Conservation (phyloP, 2,113 vertebrate genomes). For the Lepus europaeus region DNA sequence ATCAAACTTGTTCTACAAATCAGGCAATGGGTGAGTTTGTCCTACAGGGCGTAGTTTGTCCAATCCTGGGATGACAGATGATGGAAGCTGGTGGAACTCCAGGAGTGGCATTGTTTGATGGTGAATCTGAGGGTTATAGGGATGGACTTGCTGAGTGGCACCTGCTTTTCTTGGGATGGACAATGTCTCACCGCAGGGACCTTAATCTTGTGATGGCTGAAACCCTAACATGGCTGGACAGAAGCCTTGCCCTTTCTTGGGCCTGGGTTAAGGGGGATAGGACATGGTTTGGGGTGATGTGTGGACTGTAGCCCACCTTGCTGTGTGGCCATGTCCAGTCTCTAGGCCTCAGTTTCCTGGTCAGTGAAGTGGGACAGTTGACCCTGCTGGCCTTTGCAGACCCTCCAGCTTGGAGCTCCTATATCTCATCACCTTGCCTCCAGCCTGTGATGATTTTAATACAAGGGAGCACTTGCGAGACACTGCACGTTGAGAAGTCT, state of each 20-base stretch:
- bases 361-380: background rate
- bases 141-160: background rate
- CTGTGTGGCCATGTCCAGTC: background rate
- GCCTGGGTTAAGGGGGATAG: background rate
- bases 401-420: background rate
- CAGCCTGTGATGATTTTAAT: background rate
- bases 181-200: background rate
- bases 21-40: background rate
- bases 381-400: background rate
- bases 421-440: background rate
- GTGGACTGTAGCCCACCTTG: background rate
- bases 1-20: background rate
- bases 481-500: rapidly evolving
- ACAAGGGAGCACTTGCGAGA: background rate
- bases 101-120: constrained; percentile 68
- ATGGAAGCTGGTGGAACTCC: constrained; percentile 73
- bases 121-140: constrained; percentile 73
- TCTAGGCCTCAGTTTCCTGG: background rate
- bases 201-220: background rate
- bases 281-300: background rate
- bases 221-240: background rate
- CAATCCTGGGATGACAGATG: constrained; percentile 62
- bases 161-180: background rate
- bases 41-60: background rate
- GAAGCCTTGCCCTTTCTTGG: background rate